These are phyloP conservation scores for Oikopleura vanhoeffeni DNA, from an alignment of 23 tunicate genomes.

Conservation along the genomic window DNA sequence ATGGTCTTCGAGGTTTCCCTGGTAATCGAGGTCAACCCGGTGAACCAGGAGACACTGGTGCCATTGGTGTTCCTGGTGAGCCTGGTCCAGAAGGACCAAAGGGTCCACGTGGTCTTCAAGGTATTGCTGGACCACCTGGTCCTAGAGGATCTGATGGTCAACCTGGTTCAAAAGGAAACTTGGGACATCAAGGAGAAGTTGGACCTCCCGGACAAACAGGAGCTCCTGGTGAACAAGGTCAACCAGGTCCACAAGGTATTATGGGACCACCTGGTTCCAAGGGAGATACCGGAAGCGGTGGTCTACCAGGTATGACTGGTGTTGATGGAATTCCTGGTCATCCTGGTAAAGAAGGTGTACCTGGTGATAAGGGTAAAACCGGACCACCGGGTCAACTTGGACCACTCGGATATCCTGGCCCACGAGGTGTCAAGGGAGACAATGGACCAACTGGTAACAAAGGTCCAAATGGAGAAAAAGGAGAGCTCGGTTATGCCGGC, in stretches of 20 bases:
- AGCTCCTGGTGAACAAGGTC: conserved; percentile 7
- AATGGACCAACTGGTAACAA: conserved; percentile 23
- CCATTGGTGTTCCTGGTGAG: conserved; percentile 33
- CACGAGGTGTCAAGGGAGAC: conserved; percentile 37
- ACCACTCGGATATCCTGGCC: conserved; percentile 47
- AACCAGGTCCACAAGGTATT: conserved; percentile 39
- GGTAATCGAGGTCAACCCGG: not conserved
- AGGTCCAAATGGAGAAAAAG: not conserved
- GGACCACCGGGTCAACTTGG: conserved; percentile 48
- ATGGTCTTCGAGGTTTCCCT: not conserved
- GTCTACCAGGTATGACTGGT: conserved; percentile 22
- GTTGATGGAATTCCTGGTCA: conserved; percentile 35
- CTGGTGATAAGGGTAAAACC: conserved; percentile 36
- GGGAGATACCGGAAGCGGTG: conserved; percentile 29
- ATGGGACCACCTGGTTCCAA: conserved; percentile 24
- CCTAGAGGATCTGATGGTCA: conserved; percentile 33
- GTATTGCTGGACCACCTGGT: conserved; percentile 37
- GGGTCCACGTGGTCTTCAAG: conserved; percentile 24
- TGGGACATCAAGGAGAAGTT: conserved; percentile 32
- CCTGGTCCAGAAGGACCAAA: conserved; percentile 34
- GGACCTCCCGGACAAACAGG: conserved; percentile 39
- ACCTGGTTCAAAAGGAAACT: conserved; percentile 23
- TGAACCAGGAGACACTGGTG: conserved; percentile 12
- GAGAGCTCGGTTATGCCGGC: conserved; percentile 6
- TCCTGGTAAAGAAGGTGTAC: conserved; percentile 40